These are phyloP conservation scores for Channa maculata DNA, from an alignment of 2,113 vertebrate species.

Conservation along the genomic window DNA sequence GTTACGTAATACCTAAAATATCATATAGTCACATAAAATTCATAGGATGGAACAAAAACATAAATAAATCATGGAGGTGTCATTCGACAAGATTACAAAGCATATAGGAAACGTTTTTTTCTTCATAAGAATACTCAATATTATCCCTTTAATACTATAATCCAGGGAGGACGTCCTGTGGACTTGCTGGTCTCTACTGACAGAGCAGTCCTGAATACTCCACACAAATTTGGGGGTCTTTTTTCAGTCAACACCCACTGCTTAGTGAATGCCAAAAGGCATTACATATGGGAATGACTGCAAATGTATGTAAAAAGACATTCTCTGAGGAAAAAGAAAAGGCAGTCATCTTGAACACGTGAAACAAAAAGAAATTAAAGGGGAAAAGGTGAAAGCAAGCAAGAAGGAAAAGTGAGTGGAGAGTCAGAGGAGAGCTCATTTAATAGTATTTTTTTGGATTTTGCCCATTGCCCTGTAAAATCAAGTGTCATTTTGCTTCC, in stretches of 20 bases:
- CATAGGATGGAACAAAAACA: not conserved
- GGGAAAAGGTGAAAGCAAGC: not conserved
- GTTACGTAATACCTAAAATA: slow-evolving; percentile 18
- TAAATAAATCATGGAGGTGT: not conserved
- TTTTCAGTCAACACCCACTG: slow-evolving; percentile 60
- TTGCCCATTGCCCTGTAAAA: slow-evolving; percentile 36
- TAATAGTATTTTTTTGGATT: slow-evolving; percentile 30
- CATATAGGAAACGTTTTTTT: slow-evolving; percentile 54
- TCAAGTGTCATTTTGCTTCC: slow-evolving; percentile 33
- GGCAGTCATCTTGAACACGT: not conserved
- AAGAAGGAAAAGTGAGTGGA: not conserved
- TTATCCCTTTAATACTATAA: slow-evolving; percentile 64
- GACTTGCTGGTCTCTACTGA: slow-evolving; percentile 28
- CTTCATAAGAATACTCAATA: slow-evolving; percentile 43
- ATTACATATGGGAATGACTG: slow-evolving; percentile 65
- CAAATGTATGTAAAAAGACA: slow-evolving; percentile 39
- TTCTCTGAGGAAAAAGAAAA: slow-evolving; percentile 9
- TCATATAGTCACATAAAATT: slow-evolving; percentile 1
- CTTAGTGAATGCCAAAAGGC: slow-evolving; percentile 65
- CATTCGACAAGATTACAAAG: slow-evolving; percentile 8
- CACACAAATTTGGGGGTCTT: slow-evolving; percentile 74
- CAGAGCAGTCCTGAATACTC: slow-evolving; percentile 49
- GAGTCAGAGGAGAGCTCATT: not conserved
- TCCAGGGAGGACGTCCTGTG: slow-evolving; percentile 48
- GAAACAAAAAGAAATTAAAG: slow-evolving; percentile 6